Evolutionary conservation across 2,113 vertebrate species (phyloP).

Genomic region (Suricata suricatta): DNA sequence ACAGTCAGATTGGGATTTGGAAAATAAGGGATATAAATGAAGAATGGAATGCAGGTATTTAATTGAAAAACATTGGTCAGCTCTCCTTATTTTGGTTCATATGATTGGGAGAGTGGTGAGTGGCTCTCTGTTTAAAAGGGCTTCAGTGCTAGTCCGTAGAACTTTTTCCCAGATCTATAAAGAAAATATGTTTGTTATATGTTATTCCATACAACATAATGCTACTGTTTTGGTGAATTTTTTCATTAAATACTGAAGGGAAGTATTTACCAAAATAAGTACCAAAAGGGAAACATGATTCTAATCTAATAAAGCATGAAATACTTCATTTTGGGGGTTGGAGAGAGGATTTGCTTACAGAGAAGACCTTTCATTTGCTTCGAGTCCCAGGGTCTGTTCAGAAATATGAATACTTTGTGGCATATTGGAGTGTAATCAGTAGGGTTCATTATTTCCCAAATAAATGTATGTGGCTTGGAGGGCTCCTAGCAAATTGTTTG

Average conservation of each 20-base stretch:
- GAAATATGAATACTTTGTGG: conserved; percentile 78
- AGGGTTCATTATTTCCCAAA: conserved; percentile 28
- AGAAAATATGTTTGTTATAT: not conserved
- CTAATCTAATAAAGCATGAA: not conserved
- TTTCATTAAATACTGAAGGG: conserved; percentile 18
- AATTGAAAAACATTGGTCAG: not conserved
- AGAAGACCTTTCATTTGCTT: conserved; percentile 39
- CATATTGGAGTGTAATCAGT: conserved; percentile 45
- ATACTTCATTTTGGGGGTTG: not conserved
- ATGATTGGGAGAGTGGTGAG: not conserved
- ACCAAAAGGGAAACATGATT: not conserved
- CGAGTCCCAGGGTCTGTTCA: conserved; percentile 7
- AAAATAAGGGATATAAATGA: not conserved
- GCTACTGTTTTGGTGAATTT: not conserved
- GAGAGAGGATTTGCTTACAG: not conserved
- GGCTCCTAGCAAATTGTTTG: not conserved
- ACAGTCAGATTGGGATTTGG: not conserved
- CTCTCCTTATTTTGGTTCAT: not conserved
- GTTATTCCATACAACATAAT: not conserved
- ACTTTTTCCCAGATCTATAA: not conserved
- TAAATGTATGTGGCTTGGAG: not conserved
- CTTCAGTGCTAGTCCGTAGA: not conserved
- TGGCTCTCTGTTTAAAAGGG: not conserved
- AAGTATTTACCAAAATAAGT: too few species aligned
- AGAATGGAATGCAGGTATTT: not conserved